Evolutionary conservation across 2,888 invertebrate species (phyloP).

Genomic region (Chirona hameri): DNA sequence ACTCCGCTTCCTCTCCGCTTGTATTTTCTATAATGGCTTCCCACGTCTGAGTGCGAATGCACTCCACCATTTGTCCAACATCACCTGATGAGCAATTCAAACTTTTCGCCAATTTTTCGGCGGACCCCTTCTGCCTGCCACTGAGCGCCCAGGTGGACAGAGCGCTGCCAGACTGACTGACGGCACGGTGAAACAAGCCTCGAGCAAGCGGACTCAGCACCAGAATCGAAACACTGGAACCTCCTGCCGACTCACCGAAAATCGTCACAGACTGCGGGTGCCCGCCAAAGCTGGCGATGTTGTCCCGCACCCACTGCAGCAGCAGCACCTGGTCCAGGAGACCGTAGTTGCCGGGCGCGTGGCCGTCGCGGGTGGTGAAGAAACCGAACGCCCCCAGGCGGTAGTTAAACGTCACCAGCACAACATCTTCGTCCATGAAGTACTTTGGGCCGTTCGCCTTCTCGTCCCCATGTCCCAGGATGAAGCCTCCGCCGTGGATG

Average conservation of each 20-base stretch:
- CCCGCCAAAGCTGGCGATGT: too few relatives aligned
- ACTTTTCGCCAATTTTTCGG: constrained; percentile 68
- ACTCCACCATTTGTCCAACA: constrained; percentile 66
- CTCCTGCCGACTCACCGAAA: constrained; percentile 33
- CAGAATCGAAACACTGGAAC: constrained; percentile 12
- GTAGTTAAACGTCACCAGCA: too few relatives aligned
- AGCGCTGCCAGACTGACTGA: constrained; percentile 3
- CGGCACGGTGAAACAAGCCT: constrained; percentile 30
- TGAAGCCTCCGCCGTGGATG: constrained; percentile 42
- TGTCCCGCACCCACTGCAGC: too few relatives aligned
- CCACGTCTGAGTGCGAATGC: constrained; percentile 68
- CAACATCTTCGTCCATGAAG: constrained; percentile 36
- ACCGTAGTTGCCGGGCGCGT: constrained; percentile 33
- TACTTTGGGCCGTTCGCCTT: constrained; percentile 33
- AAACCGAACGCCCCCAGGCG: constrained; percentile 38
- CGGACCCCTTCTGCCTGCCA: constrained; percentile 47
- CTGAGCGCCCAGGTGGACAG: neutral
- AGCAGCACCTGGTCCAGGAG: constrained; percentile 31
- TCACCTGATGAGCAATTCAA: constrained; percentile 42
- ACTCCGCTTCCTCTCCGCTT: neutral
- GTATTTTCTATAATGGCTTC: neutral
- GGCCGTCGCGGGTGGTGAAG: constrained; percentile 12
- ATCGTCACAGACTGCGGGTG: constrained; percentile 32
- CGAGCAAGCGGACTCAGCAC: too few relatives aligned
- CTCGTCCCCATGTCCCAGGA: constrained; percentile 37